Percentiles rank a stretch among this genome's conserved stretches.
These are phyloP conservation scores for Pterophyllum scalare DNA, from an alignment of 2,113 vertebrate species.

Conservation along the genomic window DNA sequence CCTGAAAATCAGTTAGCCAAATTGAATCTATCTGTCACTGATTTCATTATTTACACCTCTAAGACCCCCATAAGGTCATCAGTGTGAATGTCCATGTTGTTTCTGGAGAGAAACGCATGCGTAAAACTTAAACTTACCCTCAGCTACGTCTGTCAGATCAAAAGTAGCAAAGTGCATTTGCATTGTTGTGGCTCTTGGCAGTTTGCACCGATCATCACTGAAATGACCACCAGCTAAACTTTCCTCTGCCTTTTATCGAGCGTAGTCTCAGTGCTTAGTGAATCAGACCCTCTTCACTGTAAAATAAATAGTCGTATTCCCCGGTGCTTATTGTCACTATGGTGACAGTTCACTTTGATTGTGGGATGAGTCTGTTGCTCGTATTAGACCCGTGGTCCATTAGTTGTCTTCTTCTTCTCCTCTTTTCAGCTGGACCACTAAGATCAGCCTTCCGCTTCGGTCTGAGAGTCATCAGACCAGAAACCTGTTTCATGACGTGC, in stretches of 20 bases:
- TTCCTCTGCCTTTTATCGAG: background rate
- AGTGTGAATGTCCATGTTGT: too few species aligned
- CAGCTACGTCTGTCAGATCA: background rate
- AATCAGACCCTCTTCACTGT: background rate
- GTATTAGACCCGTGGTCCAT: background rate
- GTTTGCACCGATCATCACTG: background rate
- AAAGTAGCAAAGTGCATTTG: background rate
- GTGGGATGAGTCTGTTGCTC: background rate
- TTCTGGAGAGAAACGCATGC: too few species aligned
- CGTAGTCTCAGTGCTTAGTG: background rate
- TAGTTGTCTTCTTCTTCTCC: background rate
- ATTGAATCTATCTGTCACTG: background rate
- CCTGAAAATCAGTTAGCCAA: background rate
- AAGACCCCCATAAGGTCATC: too few species aligned
- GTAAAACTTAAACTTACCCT: too few species aligned
- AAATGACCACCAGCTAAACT: background rate
- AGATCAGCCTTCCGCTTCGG: slow-evolving; percentile 83
- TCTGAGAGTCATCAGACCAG: slow-evolving; percentile 80
- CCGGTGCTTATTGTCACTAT: background rate
- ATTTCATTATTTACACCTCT: background rate
- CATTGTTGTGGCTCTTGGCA: background rate
- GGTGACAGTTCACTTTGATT: accelerated
- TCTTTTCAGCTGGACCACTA: slow-evolving; percentile 80
- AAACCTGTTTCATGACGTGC: slow-evolving; percentile 84
- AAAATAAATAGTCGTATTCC: background rate